Evolutionary conservation across 2,113 vertebrate genomes (phyloP).

Genomic region (Scartelaos histophorus): DNA sequence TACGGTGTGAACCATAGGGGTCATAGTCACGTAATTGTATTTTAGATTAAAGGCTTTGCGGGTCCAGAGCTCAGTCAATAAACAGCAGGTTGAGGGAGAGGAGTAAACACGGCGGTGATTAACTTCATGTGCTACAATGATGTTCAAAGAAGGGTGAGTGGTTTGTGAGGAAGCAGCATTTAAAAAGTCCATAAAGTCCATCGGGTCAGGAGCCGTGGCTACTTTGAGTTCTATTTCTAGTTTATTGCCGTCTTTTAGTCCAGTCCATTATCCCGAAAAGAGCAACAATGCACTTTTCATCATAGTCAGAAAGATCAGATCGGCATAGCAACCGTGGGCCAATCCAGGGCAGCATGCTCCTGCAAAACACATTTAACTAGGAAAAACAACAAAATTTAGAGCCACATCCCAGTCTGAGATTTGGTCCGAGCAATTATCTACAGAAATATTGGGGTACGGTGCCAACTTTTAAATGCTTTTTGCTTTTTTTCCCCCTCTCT

Average conservation of each 20-base stretch:
- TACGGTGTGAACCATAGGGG: slow-evolving; percentile 36
- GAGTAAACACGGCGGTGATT: slow-evolving; percentile 39
- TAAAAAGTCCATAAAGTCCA: slow-evolving; percentile 22
- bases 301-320: not conserved
- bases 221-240: slow-evolving; percentile 5
- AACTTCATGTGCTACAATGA: slow-evolving; percentile 57
- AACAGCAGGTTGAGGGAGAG: slow-evolving; percentile 32
- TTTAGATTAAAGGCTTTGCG: slow-evolving; percentile 65
- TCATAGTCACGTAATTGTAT: slow-evolving; percentile 64
- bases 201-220: not conserved
- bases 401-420: not conserved
- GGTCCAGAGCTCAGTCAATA: slow-evolving; percentile 54
- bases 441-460: not conserved
- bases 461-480: not conserved
- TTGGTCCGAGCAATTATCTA: not conserved
- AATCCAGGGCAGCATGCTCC: not conserved
- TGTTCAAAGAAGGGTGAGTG: slow-evolving; percentile 54
- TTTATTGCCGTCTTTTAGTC: not conserved
- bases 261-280: not conserved
- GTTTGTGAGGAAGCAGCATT: slow-evolving; percentile 25
- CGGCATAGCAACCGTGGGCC: not conserved
- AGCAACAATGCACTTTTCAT: not conserved
- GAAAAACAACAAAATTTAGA: not conserved
- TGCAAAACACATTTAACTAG: not conserved
- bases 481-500: not conserved